Evolutionary conservation across 2,888 invertebrate genomes (phyloP).

Genomic region (Alentia gelatinosa): DNA sequence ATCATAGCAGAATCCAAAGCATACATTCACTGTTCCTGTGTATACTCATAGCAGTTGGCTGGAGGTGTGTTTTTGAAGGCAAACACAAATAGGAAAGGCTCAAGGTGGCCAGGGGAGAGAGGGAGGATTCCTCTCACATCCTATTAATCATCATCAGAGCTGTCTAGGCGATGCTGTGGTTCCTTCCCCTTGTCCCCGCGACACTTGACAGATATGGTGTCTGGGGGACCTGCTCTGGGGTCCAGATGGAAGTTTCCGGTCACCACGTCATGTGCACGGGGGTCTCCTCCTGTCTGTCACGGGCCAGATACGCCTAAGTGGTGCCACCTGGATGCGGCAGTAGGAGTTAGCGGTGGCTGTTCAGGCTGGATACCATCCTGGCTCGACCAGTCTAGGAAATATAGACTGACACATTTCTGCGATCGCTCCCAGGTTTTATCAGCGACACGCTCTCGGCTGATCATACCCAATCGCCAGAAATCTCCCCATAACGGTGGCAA

Average conservation of each 20-base stretch:
- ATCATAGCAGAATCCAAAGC: too few relatives aligned
- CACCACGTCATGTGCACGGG: not conserved
- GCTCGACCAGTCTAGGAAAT: too few relatives aligned
- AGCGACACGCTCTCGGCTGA: too few relatives aligned
- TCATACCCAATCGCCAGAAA: too few relatives aligned
- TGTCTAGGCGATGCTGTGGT: not conserved
- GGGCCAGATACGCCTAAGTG: not conserved
- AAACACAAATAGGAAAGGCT: too few relatives aligned
- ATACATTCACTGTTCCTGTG: too few relatives aligned
- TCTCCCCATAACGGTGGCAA: not conserved
- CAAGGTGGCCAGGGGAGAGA: not conserved
- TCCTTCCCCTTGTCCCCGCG: conserved; percentile 4
- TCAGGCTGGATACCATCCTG: not conserved
- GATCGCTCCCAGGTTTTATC: too few relatives aligned
- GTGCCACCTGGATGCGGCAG: conserved; percentile 1
- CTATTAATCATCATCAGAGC: conserved; percentile 11
- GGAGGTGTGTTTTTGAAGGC: too few relatives aligned
- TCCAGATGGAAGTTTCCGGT: conserved; percentile 16
- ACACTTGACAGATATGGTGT: conserved; percentile 29
- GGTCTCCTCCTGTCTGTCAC: not conserved
- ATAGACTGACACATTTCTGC: too few relatives aligned
- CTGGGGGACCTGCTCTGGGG: conserved; percentile 14
- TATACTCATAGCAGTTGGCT: too few relatives aligned
- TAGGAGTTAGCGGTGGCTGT: not conserved
- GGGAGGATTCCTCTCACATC: not conserved